Conservation (phyloP, 2,888 invertebrate genomes). For the Notodonta dromedarius region DNA sequence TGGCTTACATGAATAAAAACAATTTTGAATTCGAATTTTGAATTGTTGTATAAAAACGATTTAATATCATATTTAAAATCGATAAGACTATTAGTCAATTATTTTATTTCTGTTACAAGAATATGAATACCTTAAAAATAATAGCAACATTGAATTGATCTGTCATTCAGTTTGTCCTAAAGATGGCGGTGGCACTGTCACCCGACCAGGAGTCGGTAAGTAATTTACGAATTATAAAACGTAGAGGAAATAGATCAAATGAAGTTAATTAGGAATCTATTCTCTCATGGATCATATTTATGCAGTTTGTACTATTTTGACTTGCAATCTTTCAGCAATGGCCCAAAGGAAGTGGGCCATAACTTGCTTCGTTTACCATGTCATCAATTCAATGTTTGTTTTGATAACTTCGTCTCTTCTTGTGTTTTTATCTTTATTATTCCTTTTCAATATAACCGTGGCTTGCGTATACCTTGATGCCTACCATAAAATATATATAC, state of each 20-base stretch:
- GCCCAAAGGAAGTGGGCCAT: slow-evolving; percentile 37
- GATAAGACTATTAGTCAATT: too few species aligned
- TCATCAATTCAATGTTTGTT: slow-evolving; percentile 82
- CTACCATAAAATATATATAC: background rate
- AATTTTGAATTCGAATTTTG: too few species aligned
- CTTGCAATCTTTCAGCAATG: slow-evolving; percentile 12
- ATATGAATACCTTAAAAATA: too few species aligned
- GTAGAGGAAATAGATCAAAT: slow-evolving; percentile 5
- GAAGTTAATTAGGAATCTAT: slow-evolving; percentile 3
- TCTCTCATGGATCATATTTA: background rate
- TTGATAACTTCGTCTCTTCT: slow-evolving; percentile 64
- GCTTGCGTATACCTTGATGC: background rate
- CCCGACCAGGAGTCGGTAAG: slow-evolving; percentile 91
- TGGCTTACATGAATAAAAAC: too few species aligned
- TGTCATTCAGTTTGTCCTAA: slow-evolving; percentile 48
- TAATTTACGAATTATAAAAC: slow-evolving; percentile 48
- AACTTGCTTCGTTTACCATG: slow-evolving; percentile 70
- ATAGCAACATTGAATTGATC: background rate
- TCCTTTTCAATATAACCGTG: background rate
- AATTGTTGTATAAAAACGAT: too few species aligned
- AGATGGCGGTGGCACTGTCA: slow-evolving; percentile 89
- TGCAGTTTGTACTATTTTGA: slow-evolving; percentile 2
- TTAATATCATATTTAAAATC: too few species aligned
- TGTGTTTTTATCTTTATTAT: slow-evolving; percentile 20
- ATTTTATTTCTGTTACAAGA: too few species aligned